Percentiles rank a stretch among this genome's conserved stretches.
These are phyloP conservation scores for Lagopus leucura DNA, from an alignment of 2,113 vertebrate species.

Conservation along the genomic window DNA sequence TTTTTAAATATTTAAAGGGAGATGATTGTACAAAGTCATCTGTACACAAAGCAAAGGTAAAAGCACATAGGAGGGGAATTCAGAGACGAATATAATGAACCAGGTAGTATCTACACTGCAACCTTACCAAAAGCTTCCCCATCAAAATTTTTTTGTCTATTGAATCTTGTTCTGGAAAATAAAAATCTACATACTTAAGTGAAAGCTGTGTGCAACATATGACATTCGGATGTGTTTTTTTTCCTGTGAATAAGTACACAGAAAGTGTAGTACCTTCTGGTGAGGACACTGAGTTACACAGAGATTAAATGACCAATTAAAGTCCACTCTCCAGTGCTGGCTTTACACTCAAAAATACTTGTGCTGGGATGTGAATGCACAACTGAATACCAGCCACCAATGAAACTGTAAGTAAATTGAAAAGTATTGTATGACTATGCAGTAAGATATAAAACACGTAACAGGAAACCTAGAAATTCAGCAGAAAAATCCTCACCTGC, in stretches of 20 bases:
- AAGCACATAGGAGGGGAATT: background rate
- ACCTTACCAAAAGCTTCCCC: background rate
- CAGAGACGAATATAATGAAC: background rate
- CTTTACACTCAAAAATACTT: background rate
- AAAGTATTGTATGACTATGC: background rate
- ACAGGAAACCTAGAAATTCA: background rate
- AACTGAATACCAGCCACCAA: background rate
- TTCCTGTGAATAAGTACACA: background rate
- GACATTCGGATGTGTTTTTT: background rate
- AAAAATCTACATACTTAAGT: background rate
- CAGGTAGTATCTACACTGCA: background rate
- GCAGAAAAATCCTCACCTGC: background rate
- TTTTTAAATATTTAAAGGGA: background rate
- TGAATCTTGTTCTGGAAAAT: background rate
- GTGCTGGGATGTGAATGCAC: background rate
- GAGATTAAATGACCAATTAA: background rate
- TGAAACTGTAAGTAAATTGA: background rate
- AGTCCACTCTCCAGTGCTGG: background rate
- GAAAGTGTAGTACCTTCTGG: background rate
- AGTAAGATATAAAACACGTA: accelerated
- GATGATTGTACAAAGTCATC: background rate
- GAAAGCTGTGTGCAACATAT: background rate
- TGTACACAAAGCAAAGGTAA: background rate
- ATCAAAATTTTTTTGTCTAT: background rate
- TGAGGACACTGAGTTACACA: background rate